Conservation (phyloP, 2,888 invertebrate species). For the Limenitis camilla region DNA sequence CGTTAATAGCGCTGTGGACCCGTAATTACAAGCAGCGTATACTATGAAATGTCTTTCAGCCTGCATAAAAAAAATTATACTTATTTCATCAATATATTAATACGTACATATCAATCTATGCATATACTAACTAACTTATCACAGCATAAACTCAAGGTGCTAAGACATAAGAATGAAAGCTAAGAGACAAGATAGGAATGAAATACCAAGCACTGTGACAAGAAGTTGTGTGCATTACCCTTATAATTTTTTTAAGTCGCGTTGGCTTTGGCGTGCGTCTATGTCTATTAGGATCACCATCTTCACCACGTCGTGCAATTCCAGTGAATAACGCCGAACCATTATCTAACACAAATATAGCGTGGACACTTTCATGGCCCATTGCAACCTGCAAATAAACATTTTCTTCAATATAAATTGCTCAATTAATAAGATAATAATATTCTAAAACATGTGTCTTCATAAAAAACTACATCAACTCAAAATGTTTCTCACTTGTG, state of each 20-base stretch:
- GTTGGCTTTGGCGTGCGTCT: conserved; percentile 91
- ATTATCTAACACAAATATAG: conserved; percentile 91
- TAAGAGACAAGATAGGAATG: too few relatives aligned
- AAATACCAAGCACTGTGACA: not conserved
- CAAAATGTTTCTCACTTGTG: conserved; percentile 39
- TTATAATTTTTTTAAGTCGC: conserved; percentile 93
- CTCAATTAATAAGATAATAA: too few relatives aligned
- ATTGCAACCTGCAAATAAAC: conserved; percentile 83
- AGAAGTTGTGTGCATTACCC: conserved; percentile 69
- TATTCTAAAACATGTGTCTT: not conserved
- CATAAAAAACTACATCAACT: not conserved
- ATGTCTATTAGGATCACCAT: conserved; percentile 88
- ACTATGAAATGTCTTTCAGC: conserved; percentile 86
- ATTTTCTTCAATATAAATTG: not conserved
- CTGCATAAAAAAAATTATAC: conserved; percentile 29
- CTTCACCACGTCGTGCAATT: conserved; percentile 92
- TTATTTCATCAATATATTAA: not conserved
- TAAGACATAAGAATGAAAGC: too few relatives aligned
- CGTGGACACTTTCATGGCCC: conserved; percentile 96
- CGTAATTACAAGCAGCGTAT: conserved; percentile 93
- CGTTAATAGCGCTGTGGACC: conserved; percentile 93
- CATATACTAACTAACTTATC: too few relatives aligned
- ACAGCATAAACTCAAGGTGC: too few relatives aligned
- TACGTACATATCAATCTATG: too few relatives aligned
- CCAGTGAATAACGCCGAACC: conserved; percentile 89